Base-by-base conservation (phyloP, 2,888 invertebrate species). In the Polyommatus icarus region DNA sequence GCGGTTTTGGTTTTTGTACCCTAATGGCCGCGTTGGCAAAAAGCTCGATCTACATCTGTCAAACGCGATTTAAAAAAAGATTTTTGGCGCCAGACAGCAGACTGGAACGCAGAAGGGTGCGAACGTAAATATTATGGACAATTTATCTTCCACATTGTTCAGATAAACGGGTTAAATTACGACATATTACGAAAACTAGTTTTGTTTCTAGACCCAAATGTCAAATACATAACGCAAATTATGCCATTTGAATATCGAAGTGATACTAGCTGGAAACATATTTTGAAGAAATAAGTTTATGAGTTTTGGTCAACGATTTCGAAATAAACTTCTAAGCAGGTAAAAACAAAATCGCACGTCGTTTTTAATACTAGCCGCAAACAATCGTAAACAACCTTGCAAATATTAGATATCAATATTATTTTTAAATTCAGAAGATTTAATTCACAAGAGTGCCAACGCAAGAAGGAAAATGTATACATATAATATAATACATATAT, bases 1-100 rank as follows among this genome's bases (percentile, higher is more conserved):
- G 6, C 61, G 61, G 61, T n/a, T 61, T 29, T 15, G 67, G 67
- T 15, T 29, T 18, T 67, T 32, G 7, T 67, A 67, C 76, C 76
- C 75, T 76, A 77, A 67, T 76, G 71, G 72, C 78, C 82, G 78
- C 82, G 87, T 81, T 89, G 90, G 88, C 90, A 90, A 88, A 83
- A 82, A 85, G 83, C 85, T 85, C 89, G 92, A 83, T 90, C 92
- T 89, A 90, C 86, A 87, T 92, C 89, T 91, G 91, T 92, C 91
- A 92, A 91, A 89, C 83, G 85, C 82, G 84, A 85, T 84, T 85
- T 85, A 84, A 87, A 89, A 91, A 91, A 91, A 88, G 86, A 92
- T 93, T 92, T 91, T 90, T 85, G 91, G 90, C 88, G 89, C 67
- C 32, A 32, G 32, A 29, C 29, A 1, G 1, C 67, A 67, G 67